phyloP scores from a whole-genome alignment of 2,888 invertebrate species.

The Pyrocoelia pectoralis region DNA sequence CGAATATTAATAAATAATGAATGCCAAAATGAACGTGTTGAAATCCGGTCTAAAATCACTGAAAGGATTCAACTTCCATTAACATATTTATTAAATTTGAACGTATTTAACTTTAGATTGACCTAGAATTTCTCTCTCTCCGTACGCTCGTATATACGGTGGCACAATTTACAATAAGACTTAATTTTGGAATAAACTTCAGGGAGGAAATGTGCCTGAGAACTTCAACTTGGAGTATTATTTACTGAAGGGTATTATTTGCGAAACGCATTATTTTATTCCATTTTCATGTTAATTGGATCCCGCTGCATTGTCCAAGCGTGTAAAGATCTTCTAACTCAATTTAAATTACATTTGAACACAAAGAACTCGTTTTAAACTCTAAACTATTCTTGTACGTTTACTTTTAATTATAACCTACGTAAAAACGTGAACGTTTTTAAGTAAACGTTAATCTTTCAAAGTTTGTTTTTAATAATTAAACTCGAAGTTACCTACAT shows the following conservation, averaged over 20 bases:
- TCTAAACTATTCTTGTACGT: slow-evolving; percentile 22
- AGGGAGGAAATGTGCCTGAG: slow-evolving; percentile 25
- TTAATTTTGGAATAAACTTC: slow-evolving; percentile 26
- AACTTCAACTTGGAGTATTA: slow-evolving; percentile 32
- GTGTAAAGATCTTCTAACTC: slow-evolving; percentile 38
- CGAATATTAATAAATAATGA: background rate
- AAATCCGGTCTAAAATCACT: slow-evolving; percentile 2
- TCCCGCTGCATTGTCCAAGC: slow-evolving; percentile 45
- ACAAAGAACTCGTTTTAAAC: slow-evolving; percentile 32
- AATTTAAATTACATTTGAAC: slow-evolving; percentile 42
- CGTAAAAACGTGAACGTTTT: background rate
- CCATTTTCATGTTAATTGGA: slow-evolving; percentile 51
- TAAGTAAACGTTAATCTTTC: background rate
- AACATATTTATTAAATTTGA: slow-evolving; percentile 28
- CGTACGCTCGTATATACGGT: background rate
- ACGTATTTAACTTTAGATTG: slow-evolving; percentile 21
- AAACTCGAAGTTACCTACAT: background rate
- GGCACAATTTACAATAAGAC: slow-evolving; percentile 21
- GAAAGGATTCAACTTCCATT: slow-evolving; percentile 11
- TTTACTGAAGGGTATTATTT: slow-evolving; percentile 36
- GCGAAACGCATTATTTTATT: slow-evolving; percentile 45
- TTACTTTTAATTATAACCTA: slow-evolving; percentile 20
- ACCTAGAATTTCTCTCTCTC: slow-evolving; percentile 23
- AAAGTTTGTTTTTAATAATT: background rate
- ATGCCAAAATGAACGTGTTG: too few relatives aligned